These are phyloP conservation scores for Isaurus tuberculatus DNA, from an alignment of 92 coral and sea anemone species.

Conservation along the genomic window DNA sequence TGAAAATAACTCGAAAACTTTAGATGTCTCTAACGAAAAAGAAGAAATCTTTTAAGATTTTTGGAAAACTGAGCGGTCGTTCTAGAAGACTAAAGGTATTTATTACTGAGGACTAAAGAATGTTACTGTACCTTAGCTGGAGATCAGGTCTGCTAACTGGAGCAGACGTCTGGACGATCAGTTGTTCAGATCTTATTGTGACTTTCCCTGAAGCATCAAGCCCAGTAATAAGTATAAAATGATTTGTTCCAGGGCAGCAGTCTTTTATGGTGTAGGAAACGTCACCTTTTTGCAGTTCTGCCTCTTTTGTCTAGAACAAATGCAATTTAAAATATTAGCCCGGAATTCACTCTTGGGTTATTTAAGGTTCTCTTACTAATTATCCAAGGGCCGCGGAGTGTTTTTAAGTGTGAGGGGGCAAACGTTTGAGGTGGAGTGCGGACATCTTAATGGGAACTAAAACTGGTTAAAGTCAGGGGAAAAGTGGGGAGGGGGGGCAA, in stretches of 20 bases:
- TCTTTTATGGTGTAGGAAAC: conserved; percentile 65
- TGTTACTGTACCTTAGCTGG: conserved; percentile 63
- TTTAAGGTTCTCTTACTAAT: not conserved
- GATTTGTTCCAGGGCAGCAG: conserved; percentile 86
- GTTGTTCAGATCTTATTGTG: conserved; percentile 79
- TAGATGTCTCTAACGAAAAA: too few relatives aligned
- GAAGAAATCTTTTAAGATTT: too few relatives aligned
- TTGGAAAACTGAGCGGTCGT: too few relatives aligned
- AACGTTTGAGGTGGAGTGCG: too few relatives aligned
- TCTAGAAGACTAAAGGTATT: too few relatives aligned
- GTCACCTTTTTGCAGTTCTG: conserved; percentile 53
- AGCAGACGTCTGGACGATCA: conserved; percentile 85
- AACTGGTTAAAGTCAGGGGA: too few relatives aligned
- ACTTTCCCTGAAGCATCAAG: conserved; percentile 74
- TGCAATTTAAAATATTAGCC: not conserved
- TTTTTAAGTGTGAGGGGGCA: too few relatives aligned
- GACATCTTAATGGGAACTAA: too few relatives aligned
- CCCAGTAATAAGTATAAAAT: conserved; percentile 88
- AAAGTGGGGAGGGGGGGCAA: too few relatives aligned
- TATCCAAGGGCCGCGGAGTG: not conserved
- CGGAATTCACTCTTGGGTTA: not conserved
- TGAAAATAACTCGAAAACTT: too few relatives aligned
- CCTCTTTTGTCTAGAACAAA: conserved; percentile 57
- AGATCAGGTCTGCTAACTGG: conserved; percentile 77
- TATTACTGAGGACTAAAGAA: not conserved